Evolutionary conservation across 2,888 invertebrate genomes (phyloP), one percentile per base, ranked within the genome.

Genomic region (Neocrepidodera transversa): DNA sequence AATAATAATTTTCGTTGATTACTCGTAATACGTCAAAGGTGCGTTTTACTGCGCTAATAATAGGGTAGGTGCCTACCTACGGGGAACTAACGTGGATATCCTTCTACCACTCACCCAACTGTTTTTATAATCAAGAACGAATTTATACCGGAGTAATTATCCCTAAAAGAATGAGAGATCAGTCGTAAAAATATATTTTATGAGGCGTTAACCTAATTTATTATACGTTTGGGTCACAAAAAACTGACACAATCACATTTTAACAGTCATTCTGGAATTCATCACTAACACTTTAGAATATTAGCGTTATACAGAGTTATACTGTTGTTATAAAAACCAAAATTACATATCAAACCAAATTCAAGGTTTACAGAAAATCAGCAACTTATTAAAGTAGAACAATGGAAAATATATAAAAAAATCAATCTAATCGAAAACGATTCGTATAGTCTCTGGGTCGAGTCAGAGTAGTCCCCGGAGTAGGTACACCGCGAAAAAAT

Each of bases 1-100:
- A 54, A 54, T 54, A 54, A 54, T 54, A 54, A 54, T 54, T 54
- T 45, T 45, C 26, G 45, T 53, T 54, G 53, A 54, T 54, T 54
- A 54, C 53, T 26, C 45, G 53, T 45, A 45, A 53, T 54, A 54
- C 45, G 43, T 54, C 53, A 54, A 54, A 54, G 53, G 53, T 54
- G 53, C 53, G 53, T 54, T 54, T 51, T 45, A 26, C 45, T 23
- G 36, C 43, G 32, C 36, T 54, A 54, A 54, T 54, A 54, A 54
- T 45, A 45, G 53, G 53, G 53, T 54, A 45, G 32, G 32, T 40
- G 45, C 28, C 45, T 54, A 14, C 45, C 20, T 54, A 54, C 36
- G 26, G 17, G 36, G 32, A 16, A 38, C 26, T 32, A 26, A 16
- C 45, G 26, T 40, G 14, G 11, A 6, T 35, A 20, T 18, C 17